Conservation (phyloP, 2,113 vertebrate species). For the Panthera leo region DNA sequence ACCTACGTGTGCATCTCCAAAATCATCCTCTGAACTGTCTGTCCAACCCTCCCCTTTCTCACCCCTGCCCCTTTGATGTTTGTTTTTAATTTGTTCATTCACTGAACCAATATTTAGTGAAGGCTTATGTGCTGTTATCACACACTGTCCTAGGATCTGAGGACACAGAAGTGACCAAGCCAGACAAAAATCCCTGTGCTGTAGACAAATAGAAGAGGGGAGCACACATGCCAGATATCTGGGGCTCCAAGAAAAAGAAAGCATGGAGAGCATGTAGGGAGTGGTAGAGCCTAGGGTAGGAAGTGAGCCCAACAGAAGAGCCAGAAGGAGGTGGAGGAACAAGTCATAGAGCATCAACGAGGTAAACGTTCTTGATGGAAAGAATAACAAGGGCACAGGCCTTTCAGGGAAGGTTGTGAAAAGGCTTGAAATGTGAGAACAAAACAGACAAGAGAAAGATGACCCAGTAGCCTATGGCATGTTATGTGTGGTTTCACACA, state of each 20-base stretch:
- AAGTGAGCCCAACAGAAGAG: not conserved
- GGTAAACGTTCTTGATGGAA: not conserved
- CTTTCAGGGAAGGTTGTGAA: not conserved
- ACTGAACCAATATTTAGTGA: constrained; percentile 15
- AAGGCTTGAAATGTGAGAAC: not conserved
- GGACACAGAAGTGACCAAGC: not conserved
- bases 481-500: rapidly evolving
- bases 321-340: not conserved
- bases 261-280: not conserved
- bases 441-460: not conserved
- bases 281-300: not conserved
- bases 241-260: not conserved
- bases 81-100: constrained; percentile 33
- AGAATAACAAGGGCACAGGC: not conserved
- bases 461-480: rapidly evolving
- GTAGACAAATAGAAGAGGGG: not conserved
- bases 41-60: not conserved
- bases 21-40: not conserved
- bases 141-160: not conserved
- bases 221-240: no score
- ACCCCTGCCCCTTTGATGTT: not conserved
- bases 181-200: not conserved
- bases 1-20: not conserved
- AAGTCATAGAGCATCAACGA: not conserved
- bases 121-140: not conserved